A percentile compares a stretch with the other conserved stretches of the same genome.
Evolutionary conservation across 2,797 vertebrate genomes (phyloP).

Genomic region (Dendrocincla tyrannina): DNA sequence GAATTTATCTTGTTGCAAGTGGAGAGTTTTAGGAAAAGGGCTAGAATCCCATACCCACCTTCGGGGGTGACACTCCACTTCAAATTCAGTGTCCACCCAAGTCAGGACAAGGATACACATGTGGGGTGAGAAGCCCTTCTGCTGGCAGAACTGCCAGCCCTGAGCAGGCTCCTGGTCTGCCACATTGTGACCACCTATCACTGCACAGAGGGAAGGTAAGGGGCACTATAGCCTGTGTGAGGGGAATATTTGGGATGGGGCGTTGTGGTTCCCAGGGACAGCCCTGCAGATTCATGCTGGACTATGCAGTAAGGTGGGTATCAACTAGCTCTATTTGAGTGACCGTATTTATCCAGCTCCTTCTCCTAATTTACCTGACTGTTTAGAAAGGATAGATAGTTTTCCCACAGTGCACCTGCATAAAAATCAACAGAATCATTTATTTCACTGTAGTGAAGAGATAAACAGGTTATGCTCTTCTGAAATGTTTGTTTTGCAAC

Average conservation of each 20-base stretch:
- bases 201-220: fast-evolving
- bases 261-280: neutral
- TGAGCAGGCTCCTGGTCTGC: fast-evolving
- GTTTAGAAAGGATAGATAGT: neutral
- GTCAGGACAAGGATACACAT: neutral
- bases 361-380: neutral
- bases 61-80: fast-evolving
- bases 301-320: neutral
- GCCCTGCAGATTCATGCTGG: neutral
- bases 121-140: neutral
- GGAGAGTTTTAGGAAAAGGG: neutral
- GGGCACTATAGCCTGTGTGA: neutral
- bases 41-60: neutral
- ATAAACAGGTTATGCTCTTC: neutral
- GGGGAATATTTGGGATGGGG: fast-evolving
- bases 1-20: neutral
- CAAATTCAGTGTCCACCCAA: neutral
- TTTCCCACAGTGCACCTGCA: neutral
- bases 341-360: neutral
- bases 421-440: neutral
- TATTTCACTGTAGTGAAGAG: neutral
- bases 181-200: neutral
- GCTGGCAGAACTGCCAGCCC: neutral
- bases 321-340: neutral
- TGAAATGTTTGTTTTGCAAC: neutral